Evolutionary conservation across 1,140 invertebrate species (phyloP).

Genomic region (Paraescarpia echinospica): DNA sequence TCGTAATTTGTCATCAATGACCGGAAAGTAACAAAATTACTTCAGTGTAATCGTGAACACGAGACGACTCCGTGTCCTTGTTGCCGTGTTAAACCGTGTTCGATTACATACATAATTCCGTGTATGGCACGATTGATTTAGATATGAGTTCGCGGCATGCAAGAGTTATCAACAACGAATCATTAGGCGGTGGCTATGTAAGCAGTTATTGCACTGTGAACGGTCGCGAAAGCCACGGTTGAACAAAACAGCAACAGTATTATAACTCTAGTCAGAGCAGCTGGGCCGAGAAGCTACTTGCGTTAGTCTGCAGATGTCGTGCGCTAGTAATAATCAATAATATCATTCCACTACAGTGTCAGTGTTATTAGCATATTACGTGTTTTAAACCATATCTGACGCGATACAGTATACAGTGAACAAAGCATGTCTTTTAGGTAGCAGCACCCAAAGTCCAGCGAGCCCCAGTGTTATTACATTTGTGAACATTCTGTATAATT

Average conservation of each 20-base stretch:
- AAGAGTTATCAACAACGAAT: background rate
- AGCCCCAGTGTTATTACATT: background rate
- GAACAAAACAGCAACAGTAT: background rate
- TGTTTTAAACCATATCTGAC: background rate
- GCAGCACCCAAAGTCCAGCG: background rate
- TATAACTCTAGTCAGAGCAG: background rate
- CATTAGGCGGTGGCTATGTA: background rate
- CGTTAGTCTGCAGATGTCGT: background rate
- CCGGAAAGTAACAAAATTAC: background rate
- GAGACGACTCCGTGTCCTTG: background rate
- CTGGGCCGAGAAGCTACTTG: background rate
- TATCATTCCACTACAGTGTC: no score
- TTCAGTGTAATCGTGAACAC: background rate
- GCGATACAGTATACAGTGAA: background rate
- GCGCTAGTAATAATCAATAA: background rate
- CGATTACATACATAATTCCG: background rate
- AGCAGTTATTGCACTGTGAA: background rate
- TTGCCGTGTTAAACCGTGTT: background rate
- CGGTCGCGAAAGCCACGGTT: background rate
- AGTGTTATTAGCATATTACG: no score
- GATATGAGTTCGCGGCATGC: background rate
- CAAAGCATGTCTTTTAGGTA: background rate
- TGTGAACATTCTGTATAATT: no score
- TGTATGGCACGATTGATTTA: background rate
- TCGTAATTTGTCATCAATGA: background rate